Percentiles rank a stretch among this genome's conserved stretches.
Evolutionary conservation across 2,797 vertebrate genomes (phyloP).

Genomic region (Muscicapa striata): DNA sequence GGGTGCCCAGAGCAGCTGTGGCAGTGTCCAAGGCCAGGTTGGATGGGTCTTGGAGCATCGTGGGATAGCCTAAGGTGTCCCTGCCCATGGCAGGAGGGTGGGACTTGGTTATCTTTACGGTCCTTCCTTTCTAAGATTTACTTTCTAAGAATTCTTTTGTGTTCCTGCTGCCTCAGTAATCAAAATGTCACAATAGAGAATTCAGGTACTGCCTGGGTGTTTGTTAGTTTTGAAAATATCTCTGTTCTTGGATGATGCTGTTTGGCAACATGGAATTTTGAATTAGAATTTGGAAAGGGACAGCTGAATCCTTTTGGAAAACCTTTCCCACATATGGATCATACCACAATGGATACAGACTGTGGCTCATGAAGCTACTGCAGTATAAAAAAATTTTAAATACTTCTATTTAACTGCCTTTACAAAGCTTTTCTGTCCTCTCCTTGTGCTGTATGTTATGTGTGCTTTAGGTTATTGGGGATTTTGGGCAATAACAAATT

Average conservation of each 20-base stretch:
- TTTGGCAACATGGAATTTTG: background rate
- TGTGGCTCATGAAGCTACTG: background rate
- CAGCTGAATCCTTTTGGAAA: background rate
- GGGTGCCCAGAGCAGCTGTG: background rate
- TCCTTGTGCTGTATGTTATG: background rate
- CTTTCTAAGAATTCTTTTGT: background rate
- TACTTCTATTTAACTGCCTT: background rate
- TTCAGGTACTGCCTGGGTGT: background rate
- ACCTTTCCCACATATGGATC: fast-evolving
- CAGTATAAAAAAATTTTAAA: background rate
- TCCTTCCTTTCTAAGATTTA: background rate
- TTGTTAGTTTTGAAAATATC: background rate
- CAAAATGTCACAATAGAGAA: background rate
- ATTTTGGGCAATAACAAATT: background rate
- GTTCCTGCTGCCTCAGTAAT: background rate
- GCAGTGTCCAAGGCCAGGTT: fast-evolving
- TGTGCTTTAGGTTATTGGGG: background rate
- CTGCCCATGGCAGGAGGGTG: background rate
- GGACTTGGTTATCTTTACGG: background rate
- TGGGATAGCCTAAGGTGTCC: fast-evolving
- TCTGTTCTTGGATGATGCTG: background rate
- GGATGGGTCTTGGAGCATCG: fast-evolving
- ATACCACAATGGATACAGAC: fast-evolving
- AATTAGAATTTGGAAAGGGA: background rate
- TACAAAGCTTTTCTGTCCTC: background rate